A percentile compares a stretch with the other conserved stretches of the same genome.
phyloP scores from a whole-genome alignment of 2,797 vertebrate genomes.

The Silurus aristotelis region DNA sequence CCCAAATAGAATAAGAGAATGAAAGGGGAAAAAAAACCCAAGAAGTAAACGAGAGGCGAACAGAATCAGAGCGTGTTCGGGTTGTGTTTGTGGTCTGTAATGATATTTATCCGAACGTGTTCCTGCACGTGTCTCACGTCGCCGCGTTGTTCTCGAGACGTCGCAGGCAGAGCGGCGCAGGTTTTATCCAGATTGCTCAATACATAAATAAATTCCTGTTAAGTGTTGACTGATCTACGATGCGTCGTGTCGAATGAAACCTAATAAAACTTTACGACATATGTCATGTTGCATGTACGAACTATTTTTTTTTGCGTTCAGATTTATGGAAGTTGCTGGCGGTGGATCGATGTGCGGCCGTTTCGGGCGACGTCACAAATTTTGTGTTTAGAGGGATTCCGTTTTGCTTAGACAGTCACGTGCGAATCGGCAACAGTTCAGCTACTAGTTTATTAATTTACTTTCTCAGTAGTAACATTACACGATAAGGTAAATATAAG shows the following conservation, averaged over 20 bases:
- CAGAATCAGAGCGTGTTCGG: slow-evolving; percentile 20
- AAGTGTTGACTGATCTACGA: neutral
- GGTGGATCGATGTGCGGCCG: neutral
- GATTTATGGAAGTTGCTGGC: neutral
- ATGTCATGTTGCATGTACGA: neutral
- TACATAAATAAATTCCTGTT: neutral
- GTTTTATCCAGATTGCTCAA: neutral
- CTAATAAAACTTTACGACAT: neutral
- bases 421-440: neutral
- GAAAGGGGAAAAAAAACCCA: slow-evolving; percentile 30
- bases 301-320: neutral
- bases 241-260: neutral
- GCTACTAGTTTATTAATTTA: neutral
- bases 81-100: slow-evolving; percentile 58
- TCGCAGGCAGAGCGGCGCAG: no score
- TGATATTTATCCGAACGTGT: slow-evolving; percentile 30
- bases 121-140: neutral
- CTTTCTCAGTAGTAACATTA: neutral
- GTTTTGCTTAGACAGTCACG: neutral
- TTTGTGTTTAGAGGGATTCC: neutral
- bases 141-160: neutral
- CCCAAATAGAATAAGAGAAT: slow-evolving; percentile 12
- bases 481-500: neutral
- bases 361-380: neutral
- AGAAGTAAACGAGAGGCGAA: slow-evolving; percentile 15